These are phyloP conservation scores for Anolis apletophallus DNA, from an alignment of 2,797 vertebrate genomes.

Conservation along the genomic window DNA sequence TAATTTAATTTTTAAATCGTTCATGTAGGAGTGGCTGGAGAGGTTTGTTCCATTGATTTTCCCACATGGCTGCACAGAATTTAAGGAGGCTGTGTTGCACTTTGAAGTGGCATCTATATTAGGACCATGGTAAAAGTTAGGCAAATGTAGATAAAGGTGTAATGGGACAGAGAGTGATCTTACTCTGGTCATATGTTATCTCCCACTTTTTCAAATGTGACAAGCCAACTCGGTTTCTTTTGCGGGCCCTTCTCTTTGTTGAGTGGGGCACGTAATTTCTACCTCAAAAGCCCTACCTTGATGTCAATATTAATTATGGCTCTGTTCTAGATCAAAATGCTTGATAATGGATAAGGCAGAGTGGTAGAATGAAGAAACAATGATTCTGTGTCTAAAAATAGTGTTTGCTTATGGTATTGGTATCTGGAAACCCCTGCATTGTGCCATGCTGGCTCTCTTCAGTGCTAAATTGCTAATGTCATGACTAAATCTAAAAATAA, in stretches of 20 bases:
- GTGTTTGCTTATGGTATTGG: background rate
- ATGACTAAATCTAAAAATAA: background rate
- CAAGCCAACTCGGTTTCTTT: background rate
- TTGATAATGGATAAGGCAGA: background rate
- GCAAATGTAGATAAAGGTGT: background rate
- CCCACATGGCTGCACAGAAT: background rate
- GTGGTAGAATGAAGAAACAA: background rate
- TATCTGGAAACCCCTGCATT: background rate
- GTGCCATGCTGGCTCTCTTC: too few species aligned
- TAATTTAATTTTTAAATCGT: background rate
- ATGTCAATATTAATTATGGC: background rate
- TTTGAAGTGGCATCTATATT: background rate
- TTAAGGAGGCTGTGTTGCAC: background rate
- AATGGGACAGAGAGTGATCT: background rate
- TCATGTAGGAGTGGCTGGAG: background rate
- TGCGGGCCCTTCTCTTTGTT: background rate
- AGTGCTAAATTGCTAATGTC: too few species aligned
- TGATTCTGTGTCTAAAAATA: background rate
- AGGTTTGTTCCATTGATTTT: background rate
- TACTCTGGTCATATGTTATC: background rate
- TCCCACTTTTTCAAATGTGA: background rate
- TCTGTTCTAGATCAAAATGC: background rate
- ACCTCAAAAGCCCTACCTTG: background rate
- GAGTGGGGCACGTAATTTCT: background rate
- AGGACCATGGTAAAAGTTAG: background rate